phyloP scores from a whole-genome alignment of 2,113 vertebrate genomes.

The Phalacrocorax carbo region DNA sequence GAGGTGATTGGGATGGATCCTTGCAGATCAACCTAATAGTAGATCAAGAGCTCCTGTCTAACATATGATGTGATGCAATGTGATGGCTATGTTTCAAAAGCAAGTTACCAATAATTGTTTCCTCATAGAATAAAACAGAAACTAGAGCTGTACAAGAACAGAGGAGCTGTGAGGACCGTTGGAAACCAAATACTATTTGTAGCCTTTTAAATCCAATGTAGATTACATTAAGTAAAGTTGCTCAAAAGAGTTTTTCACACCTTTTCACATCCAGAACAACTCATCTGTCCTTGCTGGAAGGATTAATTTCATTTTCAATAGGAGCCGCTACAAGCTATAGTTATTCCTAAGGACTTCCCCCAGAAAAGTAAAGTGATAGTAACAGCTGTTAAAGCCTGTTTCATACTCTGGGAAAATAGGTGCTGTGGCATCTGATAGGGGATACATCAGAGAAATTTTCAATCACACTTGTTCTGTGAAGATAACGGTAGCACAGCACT shows the following conservation, averaged over 20 bases:
- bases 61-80: background rate
- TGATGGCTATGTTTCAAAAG: background rate
- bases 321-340: background rate
- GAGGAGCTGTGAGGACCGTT: background rate
- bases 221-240: background rate
- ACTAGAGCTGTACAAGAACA: background rate
- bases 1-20: background rate
- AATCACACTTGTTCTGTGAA: conserved; percentile 5
- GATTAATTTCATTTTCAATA: background rate
- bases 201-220: background rate
- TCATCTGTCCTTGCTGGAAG: background rate
- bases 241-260: background rate
- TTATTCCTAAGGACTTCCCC: background rate
- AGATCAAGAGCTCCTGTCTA: background rate
- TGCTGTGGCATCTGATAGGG: background rate
- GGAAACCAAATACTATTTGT: background rate
- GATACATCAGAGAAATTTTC: conserved; percentile 16
- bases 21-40: background rate
- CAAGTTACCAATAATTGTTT: background rate
- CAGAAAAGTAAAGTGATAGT: background rate
- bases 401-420: background rate
- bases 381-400: background rate
- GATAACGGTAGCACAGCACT: background rate
- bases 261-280: background rate
- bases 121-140: background rate